Base-by-base conservation (phyloP, 1,140 invertebrate species). In the Drosophila azteca region DNA sequence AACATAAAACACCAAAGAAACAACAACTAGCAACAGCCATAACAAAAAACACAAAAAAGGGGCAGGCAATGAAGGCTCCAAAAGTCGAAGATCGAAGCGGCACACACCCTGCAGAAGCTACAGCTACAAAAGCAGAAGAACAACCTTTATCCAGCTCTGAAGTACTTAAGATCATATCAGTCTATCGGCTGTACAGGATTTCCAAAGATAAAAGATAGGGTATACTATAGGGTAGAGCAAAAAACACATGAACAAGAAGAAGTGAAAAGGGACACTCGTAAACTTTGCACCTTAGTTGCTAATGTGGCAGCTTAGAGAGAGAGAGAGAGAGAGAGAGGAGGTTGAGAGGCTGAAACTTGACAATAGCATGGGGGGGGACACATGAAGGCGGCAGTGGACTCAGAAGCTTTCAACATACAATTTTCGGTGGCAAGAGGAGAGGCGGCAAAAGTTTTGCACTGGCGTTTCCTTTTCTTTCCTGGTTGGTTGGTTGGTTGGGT, bases 201-300 rank as follows among this genome's bases (percentile, higher is more conserved):
- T 15, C 13, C 9, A 24, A 46, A 31, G 31, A 31, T 8, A n/a
- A n/a, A n/a, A n/a, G n/a, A n/a, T 31, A 13, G 11, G 11, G 35
- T 39, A 39, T 13, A 2, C 5, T 39, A 3, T 4, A 39, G 35
- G 35, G 11, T 11, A n/a, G 51, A 22, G 4, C n/a, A 31, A 53
- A 29, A 5, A 26, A 35, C 11, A 63, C 17, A 53, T n/a, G 48
- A 35, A 43, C 43, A 24, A 22, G 43, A 35, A 62, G 55, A 57
- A 57, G 70, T 52, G 46, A 54, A 77, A 87, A 85, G 71, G 77
- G 82, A 81, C 78, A 82, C 82, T 87, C 77, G 81, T 87, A 75
- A 85, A 87, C 84, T 85, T 85, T 81, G 77, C 81, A 87, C 81
- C 81, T 85, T 82, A 78, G 73, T 85, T 85, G 82, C 82, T 85